Conservation (phyloP, 2,113 vertebrate species). For the Lampris megalopsis region DNA sequence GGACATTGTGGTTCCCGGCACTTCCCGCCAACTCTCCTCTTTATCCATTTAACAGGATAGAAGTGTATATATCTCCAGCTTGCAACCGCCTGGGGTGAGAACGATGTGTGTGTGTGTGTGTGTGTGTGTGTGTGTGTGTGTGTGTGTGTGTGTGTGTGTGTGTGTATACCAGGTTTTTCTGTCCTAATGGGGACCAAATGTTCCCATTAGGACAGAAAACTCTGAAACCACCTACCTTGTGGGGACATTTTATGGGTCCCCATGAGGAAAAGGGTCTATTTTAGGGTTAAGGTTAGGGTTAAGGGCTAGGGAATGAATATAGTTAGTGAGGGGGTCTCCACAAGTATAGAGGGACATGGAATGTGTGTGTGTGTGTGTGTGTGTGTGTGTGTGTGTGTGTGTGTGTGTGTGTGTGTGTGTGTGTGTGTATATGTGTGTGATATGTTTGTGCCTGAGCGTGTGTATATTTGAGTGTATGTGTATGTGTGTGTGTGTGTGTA, state of each 20-base stretch:
- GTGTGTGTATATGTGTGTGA: no score
- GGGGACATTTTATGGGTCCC: no score
- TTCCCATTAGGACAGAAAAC: no score
- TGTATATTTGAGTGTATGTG: no score
- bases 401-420: not conserved
- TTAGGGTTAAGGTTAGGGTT: no score
- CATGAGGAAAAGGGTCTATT: no score
- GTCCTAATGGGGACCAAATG: no score
- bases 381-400: not conserved
- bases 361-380: conserved; percentile 3
- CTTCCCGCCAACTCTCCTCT: conserved; percentile 42
- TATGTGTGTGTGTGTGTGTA: not conserved
- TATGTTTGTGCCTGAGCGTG: not conserved
- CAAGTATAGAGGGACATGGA: not conserved
- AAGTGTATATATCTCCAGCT: conserved; percentile 37
- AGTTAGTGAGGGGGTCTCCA: no score
- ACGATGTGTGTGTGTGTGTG: conserved; percentile 6
- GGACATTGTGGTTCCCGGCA: conserved; percentile 38
- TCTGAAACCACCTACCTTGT: no score
- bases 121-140: conserved; percentile 4
- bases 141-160: conserved; percentile 8
- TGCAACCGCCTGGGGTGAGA: conserved; percentile 10
- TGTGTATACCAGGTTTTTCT: conserved; percentile 1
- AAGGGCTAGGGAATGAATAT: no score
- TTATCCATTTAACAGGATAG: conserved; percentile 60